Conservation (phyloP, 2,113 vertebrate species). For the Illadopsis cleaveri region DNA sequence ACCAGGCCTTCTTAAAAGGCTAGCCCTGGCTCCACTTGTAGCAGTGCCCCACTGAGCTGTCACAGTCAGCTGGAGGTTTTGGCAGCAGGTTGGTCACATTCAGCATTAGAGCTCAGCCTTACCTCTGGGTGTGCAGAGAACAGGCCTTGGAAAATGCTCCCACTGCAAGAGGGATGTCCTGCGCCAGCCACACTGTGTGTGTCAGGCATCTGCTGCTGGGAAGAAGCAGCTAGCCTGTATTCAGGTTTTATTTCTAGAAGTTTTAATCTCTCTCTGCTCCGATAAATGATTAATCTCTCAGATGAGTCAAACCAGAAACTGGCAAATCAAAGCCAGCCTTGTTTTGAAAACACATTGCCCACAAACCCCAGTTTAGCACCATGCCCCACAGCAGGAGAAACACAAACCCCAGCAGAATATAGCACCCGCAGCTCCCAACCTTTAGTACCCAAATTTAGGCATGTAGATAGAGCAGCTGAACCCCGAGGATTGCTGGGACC, state of each 20-base stretch:
- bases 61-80: not conserved
- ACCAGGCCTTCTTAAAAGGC: not conserved
- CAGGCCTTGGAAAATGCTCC: not conserved
- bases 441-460: constrained; percentile 64
- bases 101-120: not conserved
- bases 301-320: not conserved
- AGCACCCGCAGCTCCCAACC: constrained; percentile 26
- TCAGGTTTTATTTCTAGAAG: not conserved
- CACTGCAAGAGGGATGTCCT: not conserved
- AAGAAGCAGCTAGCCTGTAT: not conserved
- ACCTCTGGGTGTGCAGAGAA: not conserved
- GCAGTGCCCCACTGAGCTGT: not conserved
- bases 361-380: not conserved
- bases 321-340: constrained; percentile 12
- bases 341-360: constrained; percentile 34
- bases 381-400: constrained; percentile 15
- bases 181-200: fast-evolving
- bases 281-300: not conserved
- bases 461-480: constrained; percentile 44
- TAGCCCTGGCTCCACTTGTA: fast-evolving
- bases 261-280: not conserved
- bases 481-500: constrained; percentile 13
- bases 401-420: constrained; percentile 53
- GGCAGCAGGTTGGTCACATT: fast-evolving
- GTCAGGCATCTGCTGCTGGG: not conserved